Conservation (phyloP, 2,113 vertebrate species). For the Barnardius zonarius region DNA sequence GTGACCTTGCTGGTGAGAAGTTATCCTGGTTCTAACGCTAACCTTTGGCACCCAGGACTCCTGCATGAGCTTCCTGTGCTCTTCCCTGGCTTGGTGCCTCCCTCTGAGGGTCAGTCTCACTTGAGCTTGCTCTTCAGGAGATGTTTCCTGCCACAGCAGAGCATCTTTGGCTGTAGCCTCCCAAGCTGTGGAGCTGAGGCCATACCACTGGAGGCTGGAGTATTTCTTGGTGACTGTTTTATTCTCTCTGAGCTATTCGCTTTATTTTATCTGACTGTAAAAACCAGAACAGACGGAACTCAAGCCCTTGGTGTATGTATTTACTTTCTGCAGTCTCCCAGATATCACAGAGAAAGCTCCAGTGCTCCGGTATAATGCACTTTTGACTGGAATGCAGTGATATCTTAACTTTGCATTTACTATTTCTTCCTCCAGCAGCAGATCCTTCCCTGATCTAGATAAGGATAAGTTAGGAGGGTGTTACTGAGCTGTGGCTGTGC, state of each 20-base stretch:
- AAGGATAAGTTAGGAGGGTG: neutral
- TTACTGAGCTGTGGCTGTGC: neutral
- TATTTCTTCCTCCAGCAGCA: neutral
- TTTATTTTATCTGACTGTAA: neutral
- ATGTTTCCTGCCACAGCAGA: neutral
- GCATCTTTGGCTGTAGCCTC: neutral
- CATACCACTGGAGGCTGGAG: neutral
- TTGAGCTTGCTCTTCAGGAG: neutral
- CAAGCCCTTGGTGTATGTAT: neutral
- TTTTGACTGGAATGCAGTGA: neutral
- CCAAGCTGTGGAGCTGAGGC: neutral
- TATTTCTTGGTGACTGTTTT: neutral
- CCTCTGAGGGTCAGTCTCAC: neutral
- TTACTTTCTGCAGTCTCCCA: neutral
- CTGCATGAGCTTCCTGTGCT: neutral
- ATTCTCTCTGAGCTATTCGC: neutral
- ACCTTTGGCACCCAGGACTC: neutral
- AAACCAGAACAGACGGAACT: neutral
- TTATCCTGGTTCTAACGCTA: neutral
- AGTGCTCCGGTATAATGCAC: neutral
- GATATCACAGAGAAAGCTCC: neutral
- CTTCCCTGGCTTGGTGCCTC: neutral
- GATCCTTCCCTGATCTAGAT: neutral
- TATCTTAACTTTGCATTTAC: neutral
- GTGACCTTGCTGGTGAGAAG: neutral